Percentiles rank a stretch among this genome's conserved stretches.
These are phyloP conservation scores for Helogale parvula DNA, from an alignment of 2,113 vertebrate genomes.

Conservation along the genomic window DNA sequence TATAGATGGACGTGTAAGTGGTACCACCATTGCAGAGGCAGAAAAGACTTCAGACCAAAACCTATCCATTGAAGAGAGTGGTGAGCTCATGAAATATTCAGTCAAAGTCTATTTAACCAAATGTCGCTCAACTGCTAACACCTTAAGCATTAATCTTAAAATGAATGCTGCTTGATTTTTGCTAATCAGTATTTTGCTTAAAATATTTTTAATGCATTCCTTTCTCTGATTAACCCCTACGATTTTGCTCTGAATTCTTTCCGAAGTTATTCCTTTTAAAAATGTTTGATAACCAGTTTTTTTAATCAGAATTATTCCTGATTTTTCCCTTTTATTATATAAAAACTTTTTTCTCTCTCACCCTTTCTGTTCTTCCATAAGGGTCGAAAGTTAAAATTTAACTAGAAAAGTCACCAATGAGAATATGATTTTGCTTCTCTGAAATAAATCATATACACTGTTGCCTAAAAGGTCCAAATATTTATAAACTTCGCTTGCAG, in stretches of 20 bases:
- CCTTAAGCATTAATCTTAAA: slow-evolving; percentile 83
- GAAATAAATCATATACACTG: slow-evolving; percentile 8
- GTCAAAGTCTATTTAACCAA: slow-evolving; percentile 76
- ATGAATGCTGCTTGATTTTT: slow-evolving; percentile 81
- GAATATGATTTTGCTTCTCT: slow-evolving; percentile 31
- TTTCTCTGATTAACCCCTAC: slow-evolving; percentile 78
- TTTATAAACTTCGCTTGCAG: slow-evolving; percentile 9
- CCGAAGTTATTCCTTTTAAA: slow-evolving; percentile 51
- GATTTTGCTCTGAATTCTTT: slow-evolving; percentile 83
- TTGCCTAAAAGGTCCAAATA: slow-evolving; percentile 22
- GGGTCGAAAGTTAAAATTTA: slow-evolving; percentile 44
- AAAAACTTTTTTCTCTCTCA: not conserved
- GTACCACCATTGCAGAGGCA: slow-evolving; percentile 85
- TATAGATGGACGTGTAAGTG: slow-evolving; percentile 87
- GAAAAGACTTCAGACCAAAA: slow-evolving; percentile 87
- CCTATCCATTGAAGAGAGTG: slow-evolving; percentile 89
- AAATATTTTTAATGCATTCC: slow-evolving; percentile 76
- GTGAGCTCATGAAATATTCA: slow-evolving; percentile 89
- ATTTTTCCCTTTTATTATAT: slow-evolving; percentile 61
- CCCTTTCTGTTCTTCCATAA: slow-evolving; percentile 35
- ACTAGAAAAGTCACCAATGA: slow-evolving; percentile 80
- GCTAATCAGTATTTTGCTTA: slow-evolving; percentile 85
- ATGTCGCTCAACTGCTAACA: slow-evolving; percentile 85
- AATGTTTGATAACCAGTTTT: slow-evolving; percentile 72
- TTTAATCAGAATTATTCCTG: slow-evolving; percentile 71